phyloP scores from a whole-genome alignment of 1,140 invertebrate genomes.

The Patella vulgata region DNA sequence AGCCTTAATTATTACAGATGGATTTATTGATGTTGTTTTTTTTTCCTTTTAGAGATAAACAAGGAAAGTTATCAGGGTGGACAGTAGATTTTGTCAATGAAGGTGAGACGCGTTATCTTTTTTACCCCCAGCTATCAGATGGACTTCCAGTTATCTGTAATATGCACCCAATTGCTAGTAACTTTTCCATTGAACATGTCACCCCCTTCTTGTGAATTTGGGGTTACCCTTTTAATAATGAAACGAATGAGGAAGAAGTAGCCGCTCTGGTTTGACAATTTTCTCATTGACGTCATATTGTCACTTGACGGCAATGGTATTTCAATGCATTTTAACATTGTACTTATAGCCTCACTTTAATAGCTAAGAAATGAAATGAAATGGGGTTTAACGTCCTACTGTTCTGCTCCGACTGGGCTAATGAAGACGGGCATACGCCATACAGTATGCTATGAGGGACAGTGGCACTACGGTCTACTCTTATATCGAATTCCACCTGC shows the following conservation, averaged over 20 bases:
- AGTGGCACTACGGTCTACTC: too few species aligned
- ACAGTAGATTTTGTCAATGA: conserved; percentile 24
- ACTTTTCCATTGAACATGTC: not conserved
- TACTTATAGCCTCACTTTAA: too few species aligned
- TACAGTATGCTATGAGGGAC: too few species aligned
- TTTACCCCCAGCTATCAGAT: too few species aligned
- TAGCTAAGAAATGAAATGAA: too few species aligned
- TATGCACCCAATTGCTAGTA: not conserved
- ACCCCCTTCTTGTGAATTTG: not conserved
- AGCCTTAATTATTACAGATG: not conserved
- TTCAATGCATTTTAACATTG: too few species aligned
- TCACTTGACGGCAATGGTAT: too few species aligned
- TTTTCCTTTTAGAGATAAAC: conserved; percentile 19
- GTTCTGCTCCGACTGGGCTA: too few species aligned
- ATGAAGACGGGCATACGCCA: too few species aligned
- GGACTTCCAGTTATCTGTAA: not conserved
- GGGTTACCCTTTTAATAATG: not conserved
- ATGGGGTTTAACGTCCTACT: too few species aligned
- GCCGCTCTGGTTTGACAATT: not conserved
- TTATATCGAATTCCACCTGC: too few species aligned
- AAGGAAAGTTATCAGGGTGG: conserved; percentile 24
- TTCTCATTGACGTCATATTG: not conserved
- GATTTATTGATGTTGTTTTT: not conserved
- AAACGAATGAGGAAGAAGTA: not conserved
- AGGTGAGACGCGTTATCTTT: conserved; percentile 12